phyloP scores from a whole-genome alignment of 2,888 invertebrate genomes.

The Apotomis turbidana region DNA sequence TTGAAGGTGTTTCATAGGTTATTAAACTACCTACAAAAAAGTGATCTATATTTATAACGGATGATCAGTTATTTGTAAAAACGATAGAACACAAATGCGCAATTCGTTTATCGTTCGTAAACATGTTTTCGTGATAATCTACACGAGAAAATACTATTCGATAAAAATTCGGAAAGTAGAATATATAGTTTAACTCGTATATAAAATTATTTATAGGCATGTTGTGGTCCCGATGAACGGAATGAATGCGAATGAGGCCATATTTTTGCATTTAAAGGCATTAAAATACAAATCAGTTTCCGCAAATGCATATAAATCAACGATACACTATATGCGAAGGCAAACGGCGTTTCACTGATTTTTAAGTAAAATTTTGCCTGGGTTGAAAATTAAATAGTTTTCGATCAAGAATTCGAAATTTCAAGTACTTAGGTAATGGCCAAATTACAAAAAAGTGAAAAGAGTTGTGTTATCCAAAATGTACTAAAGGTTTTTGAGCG shows the following conservation, averaged over 20 bases:
- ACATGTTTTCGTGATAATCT: conserved; percentile 49
- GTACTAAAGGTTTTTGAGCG: no score
- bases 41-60: conserved; percentile 8
- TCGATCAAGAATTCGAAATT: no score
- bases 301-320: conserved; percentile 20
- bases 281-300: conserved; percentile 29
- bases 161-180: conserved; percentile 34
- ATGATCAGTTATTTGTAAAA: conserved; percentile 25
- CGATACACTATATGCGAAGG: conserved; percentile 13
- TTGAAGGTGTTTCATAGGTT: conserved; percentile 11
- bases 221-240: conserved; percentile 15
- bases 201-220: conserved; percentile 29
- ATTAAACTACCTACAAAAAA: conserved; percentile 21
- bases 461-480: no score
- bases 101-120: conserved; percentile 59
- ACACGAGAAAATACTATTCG: conserved; percentile 31
- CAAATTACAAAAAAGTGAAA: no score
- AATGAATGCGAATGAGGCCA: conserved; percentile 23
- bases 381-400: no score
- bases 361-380: no score
- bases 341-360: neutral
- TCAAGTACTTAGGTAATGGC: no score
- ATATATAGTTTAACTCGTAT: conserved; percentile 27
- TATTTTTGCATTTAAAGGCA: conserved; percentile 31
- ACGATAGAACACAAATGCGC: conserved; percentile 52